Base-by-base conservation (phyloP, 2,797 vertebrate genomes). In the Diceros bicornis region DNA sequence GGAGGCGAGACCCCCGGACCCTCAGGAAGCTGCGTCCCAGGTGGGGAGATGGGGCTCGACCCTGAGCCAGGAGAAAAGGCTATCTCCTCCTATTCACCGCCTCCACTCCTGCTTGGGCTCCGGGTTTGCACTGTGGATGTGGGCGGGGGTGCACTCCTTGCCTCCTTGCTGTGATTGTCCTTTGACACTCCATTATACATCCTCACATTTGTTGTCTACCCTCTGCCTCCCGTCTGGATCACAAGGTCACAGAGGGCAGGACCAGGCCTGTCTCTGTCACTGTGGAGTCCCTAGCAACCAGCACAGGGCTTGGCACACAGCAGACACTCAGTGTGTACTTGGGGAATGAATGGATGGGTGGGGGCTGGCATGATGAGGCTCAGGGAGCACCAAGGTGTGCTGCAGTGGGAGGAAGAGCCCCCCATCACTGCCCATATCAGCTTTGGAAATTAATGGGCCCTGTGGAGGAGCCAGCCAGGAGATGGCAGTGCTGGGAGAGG, bases 401-500 rank as follows among this genome's bases (percentile, higher is more conserved):
- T 81, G 79, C 7, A 55, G 79, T 84, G 47, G 68, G 86, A 68
- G 6, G 32, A 84, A 87, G 81, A 27, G 0, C 0, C 25, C 87
- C 5, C 20, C 9, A 23, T 14, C 62, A 66, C 59, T 62, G 47
- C 37, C 92, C 0, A 0, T 69, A 96, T 87, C 95, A 93, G 94
- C 97, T 77, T 68, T 66, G 59, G 89, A 97, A 96, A 97, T 97
- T 96, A 98, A 96, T 94, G 95, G 96, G 96, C 94, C 97, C 92
- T 0, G 0, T 91, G 89, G 68, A 94, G 96, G 50, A 96, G 75
- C 27, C 92, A 94, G 94, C 92, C 57, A 61, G 68, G 94, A 89
- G 52, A 97, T 68, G 95, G 97, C 97, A 98, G 94, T 96, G 97
- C 96, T 84, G 77, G 94, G 96, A 97, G 98, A 98, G 98, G 85